Evolutionary conservation across 1,140 invertebrate species (phyloP).

Genomic region (Brachionus rotundiformis): DNA sequence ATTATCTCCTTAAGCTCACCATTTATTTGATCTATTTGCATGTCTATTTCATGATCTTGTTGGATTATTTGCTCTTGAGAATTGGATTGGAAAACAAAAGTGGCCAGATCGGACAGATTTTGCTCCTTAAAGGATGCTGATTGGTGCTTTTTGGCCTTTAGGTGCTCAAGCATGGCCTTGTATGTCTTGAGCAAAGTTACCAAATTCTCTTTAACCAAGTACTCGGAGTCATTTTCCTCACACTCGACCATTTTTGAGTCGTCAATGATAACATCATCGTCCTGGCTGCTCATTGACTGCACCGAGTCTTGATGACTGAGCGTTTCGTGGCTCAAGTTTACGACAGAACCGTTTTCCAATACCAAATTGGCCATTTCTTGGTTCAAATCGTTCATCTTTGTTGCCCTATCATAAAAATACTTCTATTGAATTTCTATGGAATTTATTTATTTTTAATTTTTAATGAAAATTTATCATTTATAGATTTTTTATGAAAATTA

Average conservation of each 20-base stretch:
- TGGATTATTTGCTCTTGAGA: neutral
- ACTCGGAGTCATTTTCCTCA: constrained; percentile 33
- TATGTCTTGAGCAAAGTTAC: constrained; percentile 16
- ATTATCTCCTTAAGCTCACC: constrained; percentile 28
- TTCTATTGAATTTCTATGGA: neutral
- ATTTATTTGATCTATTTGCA: constrained; percentile 21
- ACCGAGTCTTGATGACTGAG: constrained; percentile 13
- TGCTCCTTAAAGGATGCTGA: neutral
- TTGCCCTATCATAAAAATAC: neutral
- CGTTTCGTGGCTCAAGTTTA: neutral
- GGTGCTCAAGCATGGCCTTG: constrained; percentile 10
- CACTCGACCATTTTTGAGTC: constrained; percentile 42
- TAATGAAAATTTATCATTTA: neutral
- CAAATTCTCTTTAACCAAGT: constrained; percentile 28
- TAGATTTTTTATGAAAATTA: neutral
- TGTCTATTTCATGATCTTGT: neutral
- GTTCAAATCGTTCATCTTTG: constrained; percentile 48
- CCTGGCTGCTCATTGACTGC: constrained; percentile 11
- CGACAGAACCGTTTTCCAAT: neutral
- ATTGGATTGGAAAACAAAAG: neutral
- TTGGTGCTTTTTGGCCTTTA: neutral
- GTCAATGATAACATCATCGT: constrained; percentile 14
- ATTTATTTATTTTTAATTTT: neutral
- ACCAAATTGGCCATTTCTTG: neutral
- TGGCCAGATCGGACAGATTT: neutral